phyloP scores from a whole-genome alignment of 2,797 vertebrate genomes.

The Carapus acus region DNA sequence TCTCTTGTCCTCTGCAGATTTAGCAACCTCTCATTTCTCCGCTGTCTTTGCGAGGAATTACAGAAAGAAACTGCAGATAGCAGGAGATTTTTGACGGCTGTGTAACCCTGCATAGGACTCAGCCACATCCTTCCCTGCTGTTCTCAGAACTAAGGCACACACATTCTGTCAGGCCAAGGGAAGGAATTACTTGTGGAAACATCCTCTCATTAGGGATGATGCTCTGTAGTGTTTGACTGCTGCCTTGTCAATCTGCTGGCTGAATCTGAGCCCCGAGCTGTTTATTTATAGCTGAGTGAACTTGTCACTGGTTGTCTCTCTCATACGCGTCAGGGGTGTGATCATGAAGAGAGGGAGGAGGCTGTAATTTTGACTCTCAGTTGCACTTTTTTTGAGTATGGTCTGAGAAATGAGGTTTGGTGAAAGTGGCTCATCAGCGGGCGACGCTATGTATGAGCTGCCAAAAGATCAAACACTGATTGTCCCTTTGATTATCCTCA shows the following conservation, averaged over 20 bases:
- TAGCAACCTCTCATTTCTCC: slow-evolving; percentile 52
- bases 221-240: slow-evolving; percentile 47
- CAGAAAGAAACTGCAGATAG: slow-evolving; percentile 40
- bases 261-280: slow-evolving; percentile 25
- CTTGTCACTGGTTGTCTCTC: slow-evolving; percentile 43
- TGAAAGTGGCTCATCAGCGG: slow-evolving; percentile 38
- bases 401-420: slow-evolving; percentile 38
- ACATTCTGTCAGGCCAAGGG: slow-evolving; percentile 26
- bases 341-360: slow-evolving; percentile 43
- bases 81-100: slow-evolving; percentile 34
- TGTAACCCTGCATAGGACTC: slow-evolving; percentile 27
- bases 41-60: slow-evolving; percentile 27
- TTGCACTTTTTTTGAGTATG: slow-evolving; percentile 26
- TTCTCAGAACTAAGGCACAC: slow-evolving; percentile 31
- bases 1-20: slow-evolving; percentile 64
- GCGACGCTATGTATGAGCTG: slow-evolving; percentile 32
- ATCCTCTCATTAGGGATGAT: slow-evolving; percentile 49
- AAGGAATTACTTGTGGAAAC: slow-evolving; percentile 16
- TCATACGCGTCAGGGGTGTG: slow-evolving; percentile 41
- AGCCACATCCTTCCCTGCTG: slow-evolving; percentile 10
- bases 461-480: slow-evolving; percentile 41
- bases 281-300: slow-evolving; percentile 58
- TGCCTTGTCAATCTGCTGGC: slow-evolving; percentile 39
- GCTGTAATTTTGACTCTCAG: slow-evolving; percentile 56
- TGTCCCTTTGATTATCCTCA: not conserved